Evolutionary conservation across 2,113 vertebrate genomes (phyloP).

Genomic region (Noturus placidus): DNA sequence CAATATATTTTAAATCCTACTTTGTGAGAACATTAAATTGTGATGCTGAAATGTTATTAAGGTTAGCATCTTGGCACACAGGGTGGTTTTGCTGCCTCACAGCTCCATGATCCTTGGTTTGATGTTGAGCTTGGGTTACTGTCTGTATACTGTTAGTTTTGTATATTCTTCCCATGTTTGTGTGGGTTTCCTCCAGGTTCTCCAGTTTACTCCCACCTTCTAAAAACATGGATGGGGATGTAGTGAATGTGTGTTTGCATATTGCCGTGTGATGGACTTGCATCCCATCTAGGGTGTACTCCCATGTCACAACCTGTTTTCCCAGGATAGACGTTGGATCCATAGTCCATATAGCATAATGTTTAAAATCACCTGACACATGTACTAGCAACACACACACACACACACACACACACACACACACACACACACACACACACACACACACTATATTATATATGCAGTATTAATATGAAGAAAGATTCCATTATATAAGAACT

Average conservation of each 20-base stretch:
- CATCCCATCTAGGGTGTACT: background rate
- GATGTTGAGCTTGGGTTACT: background rate
- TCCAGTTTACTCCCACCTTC: background rate
- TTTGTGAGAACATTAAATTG: background rate
- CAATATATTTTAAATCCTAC: background rate
- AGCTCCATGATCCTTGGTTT: background rate
- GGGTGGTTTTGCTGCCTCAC: background rate
- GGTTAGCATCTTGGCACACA: background rate
- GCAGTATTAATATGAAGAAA: background rate
- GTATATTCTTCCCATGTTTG: background rate
- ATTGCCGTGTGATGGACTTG: background rate
- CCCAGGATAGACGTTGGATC: background rate
- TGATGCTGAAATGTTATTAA: background rate
- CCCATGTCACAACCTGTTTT: background rate
- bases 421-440: background rate
- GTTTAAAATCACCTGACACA: background rate
- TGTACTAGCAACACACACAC: background rate
- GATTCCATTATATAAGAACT: background rate
- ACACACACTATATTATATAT: background rate
- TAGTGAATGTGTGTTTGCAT: background rate
- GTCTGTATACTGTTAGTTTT: background rate
- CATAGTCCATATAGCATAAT: background rate
- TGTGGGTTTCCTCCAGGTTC: background rate
- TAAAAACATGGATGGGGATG: background rate
- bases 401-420: background rate